Conservation (phyloP, 2,113 vertebrate species). For the Rhinolophus sinicus region DNA sequence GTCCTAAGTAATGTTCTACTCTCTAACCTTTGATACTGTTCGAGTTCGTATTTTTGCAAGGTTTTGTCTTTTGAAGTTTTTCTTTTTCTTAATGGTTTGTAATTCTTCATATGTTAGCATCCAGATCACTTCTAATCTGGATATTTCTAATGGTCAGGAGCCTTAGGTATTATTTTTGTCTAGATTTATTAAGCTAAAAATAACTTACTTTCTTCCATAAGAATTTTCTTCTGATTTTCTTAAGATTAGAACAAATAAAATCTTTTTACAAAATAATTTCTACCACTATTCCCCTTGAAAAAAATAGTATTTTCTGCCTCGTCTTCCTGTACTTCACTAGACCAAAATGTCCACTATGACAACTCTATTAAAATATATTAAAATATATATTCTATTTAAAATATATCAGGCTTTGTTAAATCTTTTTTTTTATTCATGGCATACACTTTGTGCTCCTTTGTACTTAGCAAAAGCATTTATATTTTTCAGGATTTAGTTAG, state of each 20-base stretch:
- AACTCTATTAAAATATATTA: too few species aligned
- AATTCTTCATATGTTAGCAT: background rate
- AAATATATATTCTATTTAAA: background rate
- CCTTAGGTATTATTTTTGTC: slow-evolving; percentile 26
- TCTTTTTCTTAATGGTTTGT: background rate
- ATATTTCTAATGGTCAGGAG: background rate
- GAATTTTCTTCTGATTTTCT: background rate
- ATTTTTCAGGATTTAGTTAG: background rate
- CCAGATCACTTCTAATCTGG: background rate
- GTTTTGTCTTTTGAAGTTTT: slow-evolving; percentile 51
- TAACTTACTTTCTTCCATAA: background rate
- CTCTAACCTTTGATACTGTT: background rate
- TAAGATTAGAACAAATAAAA: background rate
- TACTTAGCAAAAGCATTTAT: background rate
- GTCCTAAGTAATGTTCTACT: background rate
- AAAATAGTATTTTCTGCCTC: background rate
- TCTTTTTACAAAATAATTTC: background rate
- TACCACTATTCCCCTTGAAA: background rate
- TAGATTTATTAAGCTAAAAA: slow-evolving; percentile 24
- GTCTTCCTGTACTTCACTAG: background rate
- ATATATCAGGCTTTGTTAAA: background rate
- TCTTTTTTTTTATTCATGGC: background rate
- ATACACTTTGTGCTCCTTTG: background rate
- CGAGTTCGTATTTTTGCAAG: background rate
- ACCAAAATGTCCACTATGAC: background rate